Evolutionary conservation across 2,797 vertebrate genomes (phyloP).

Genomic region (Rhynchotus rufescens): DNA sequence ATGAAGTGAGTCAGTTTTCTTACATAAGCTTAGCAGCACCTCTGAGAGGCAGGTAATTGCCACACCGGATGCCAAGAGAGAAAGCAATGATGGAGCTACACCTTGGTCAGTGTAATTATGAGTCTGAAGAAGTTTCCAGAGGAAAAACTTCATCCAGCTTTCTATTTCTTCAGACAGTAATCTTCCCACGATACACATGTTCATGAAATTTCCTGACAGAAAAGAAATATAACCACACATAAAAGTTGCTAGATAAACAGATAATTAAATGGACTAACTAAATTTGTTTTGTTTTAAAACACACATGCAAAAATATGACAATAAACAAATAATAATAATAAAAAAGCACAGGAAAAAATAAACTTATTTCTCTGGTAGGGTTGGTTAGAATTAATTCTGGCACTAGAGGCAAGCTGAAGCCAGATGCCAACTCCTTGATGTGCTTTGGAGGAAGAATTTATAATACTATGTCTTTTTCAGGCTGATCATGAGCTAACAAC

Average conservation of each 20-base stretch:
- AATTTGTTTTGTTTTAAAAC: neutral
- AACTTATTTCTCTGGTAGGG: neutral
- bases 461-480: neutral
- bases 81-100: conserved; percentile 1
- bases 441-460: neutral
- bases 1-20: neutral
- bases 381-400: conserved; percentile 34
- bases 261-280: neutral
- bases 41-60: conserved; percentile 24
- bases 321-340: neutral
- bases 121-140: conserved; percentile 16
- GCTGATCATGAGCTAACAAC: neutral
- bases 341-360: neutral
- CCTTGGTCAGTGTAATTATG: conserved; percentile 37
- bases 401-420: neutral
- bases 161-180: conserved; percentile 17
- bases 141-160: neutral
- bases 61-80: conserved; percentile 1
- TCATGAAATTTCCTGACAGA: conserved; percentile 14
- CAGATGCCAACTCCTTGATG: neutral
- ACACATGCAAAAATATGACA: neutral
- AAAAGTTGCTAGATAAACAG: neutral
- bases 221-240: neutral
- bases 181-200: conserved; percentile 12
- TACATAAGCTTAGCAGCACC: neutral